Evolutionary conservation across 2,113 vertebrate species (phyloP).

Genomic region (Cyphomyrus discorhynchus): DNA sequence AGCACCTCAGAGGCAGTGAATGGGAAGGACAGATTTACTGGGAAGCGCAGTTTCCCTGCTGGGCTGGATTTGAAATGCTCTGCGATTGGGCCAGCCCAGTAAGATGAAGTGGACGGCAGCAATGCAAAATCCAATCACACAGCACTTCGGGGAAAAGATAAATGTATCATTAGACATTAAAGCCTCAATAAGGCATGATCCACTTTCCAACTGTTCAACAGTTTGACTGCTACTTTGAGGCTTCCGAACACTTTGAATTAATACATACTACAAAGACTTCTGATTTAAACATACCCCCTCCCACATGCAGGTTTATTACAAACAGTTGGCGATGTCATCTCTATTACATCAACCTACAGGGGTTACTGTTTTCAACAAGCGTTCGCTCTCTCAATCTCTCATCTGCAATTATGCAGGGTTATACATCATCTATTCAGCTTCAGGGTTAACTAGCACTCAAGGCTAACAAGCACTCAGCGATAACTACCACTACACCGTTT

Average conservation of each 20-base stretch:
- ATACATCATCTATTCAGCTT: not conserved
- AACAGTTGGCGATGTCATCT: not conserved
- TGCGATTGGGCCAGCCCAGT: not conserved
- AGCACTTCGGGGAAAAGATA: not conserved
- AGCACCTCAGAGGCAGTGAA: not conserved
- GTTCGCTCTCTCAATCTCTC: not conserved
- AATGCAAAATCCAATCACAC: not conserved
- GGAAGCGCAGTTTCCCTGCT: not conserved
- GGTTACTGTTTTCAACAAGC: not conserved
- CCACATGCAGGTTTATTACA: not conserved
- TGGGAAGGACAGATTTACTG: not conserved
- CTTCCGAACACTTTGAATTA: not conserved
- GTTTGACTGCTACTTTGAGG: not conserved
- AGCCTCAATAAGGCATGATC: not conserved
- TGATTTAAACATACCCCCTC: not conserved
- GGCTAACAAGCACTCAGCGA: not conserved
- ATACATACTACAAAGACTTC: not conserved
- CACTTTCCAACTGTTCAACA: not conserved
- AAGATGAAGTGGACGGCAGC: not conserved
- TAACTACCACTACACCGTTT: not conserved
- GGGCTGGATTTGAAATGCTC: not conserved
- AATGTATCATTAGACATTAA: not conserved
- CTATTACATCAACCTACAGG: not conserved
- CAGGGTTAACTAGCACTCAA: not conserved
- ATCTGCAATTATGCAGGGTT: not conserved